Percentiles rank a stretch among this genome's conserved stretches.
Conservation (phyloP, 2,113 vertebrate genomes). For the Myanophis thanlyinensis region DNA sequence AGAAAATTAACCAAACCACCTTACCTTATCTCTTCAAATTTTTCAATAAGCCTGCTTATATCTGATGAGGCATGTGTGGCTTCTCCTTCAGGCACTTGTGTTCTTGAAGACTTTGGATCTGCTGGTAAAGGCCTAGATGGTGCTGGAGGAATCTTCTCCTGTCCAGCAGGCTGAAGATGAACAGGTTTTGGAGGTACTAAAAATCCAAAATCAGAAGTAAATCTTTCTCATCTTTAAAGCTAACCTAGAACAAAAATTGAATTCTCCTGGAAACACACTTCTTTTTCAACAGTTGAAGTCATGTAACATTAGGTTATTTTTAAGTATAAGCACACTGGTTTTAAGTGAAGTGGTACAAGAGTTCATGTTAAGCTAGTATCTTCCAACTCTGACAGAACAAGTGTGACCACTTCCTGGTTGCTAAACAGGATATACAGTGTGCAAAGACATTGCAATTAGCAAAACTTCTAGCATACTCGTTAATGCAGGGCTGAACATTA, state of each 20-base stretch:
- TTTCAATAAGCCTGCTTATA: constrained; percentile 79
- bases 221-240: constrained; percentile 32
- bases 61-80: constrained; percentile 63
- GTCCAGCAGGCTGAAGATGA: constrained; percentile 77
- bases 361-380: neutral
- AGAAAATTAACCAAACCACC: neutral
- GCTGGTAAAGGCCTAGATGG: constrained; percentile 78
- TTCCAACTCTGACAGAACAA: constrained; percentile 4
- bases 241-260: neutral
- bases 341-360: accelerated
- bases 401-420: constrained; percentile 76
- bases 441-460: constrained; percentile 7
- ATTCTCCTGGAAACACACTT: neutral
- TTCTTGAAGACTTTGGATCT: constrained; percentile 67
- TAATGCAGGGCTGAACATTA: constrained; percentile 11
- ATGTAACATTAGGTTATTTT: neutral
- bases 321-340: neutral
- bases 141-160: constrained; percentile 81
- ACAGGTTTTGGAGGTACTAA: constrained; percentile 86
- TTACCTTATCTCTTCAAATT: constrained; percentile 83
- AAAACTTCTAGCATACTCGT: constrained; percentile 11
- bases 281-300: neutral
- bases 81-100: constrained; percentile 54
- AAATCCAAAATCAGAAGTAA: constrained; percentile 16
- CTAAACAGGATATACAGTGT: constrained; percentile 82